Base-by-base conservation (phyloP, 2,113 vertebrate genomes). In the Lanius collurio region DNA sequence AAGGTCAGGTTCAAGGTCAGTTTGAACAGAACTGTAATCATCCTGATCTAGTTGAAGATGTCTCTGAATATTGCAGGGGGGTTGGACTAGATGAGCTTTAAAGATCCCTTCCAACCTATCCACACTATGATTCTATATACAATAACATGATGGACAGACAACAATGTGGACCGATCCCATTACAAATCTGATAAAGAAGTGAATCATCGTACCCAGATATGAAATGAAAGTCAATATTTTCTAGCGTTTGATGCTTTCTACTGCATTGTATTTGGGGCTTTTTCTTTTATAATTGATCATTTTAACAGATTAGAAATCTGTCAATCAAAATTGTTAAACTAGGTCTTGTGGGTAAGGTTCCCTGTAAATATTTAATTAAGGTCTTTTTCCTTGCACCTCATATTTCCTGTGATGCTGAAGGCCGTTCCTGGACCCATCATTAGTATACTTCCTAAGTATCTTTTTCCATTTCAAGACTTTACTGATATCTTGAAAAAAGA, bases 21-120 rank as follows among this genome's bases (percentile, higher is more conserved):
- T 11, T 8, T 67, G 37, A 19, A 63, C 1, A 4, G 28, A 30
- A 41, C 5, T 81, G 20, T 81, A 64, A 63, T 42, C 4, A 39
- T 39, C 31, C 28, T 73, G 14, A 30, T 53, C n/a, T 42, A 33
- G 26, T 17, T 65, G 35, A 46, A 81, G 22, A n/a, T 65, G 33
- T 26, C 64, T 10, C 16, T 83, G 31, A 19, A 71, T 7, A 35
- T 41, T 9, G 2, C 6, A 9, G 2, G 1, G 14, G 6, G 1
- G 0, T 21, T 83, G 60, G 24, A 42, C 28, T 30, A 21, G 3
- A 33, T 39, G 27, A 57, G 2, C 6, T 91, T 65, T 52, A 82
- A 64, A 74, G 4, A 28, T n/a, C 17, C 7, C 18, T 74, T 78
- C 46, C 24, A 71, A 57, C 14, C 4, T 52, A 71, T 42, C 13